These are phyloP conservation scores for Protobothrops mucrosquamatus DNA, from an alignment of 2,113 vertebrate species.

Conservation along the genomic window DNA sequence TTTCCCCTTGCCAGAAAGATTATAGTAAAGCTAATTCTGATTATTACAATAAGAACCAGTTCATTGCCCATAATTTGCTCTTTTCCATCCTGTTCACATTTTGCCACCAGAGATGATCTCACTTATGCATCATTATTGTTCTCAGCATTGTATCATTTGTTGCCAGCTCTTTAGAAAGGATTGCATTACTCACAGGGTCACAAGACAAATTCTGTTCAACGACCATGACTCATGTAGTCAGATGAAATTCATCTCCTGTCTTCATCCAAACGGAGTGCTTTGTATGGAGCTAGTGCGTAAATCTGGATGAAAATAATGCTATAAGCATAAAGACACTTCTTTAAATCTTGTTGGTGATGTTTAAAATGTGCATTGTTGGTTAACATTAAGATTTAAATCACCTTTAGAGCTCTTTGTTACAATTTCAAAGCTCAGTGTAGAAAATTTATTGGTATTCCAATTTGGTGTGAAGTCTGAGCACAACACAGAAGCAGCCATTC, in stretches of 20 bases:
- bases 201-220: not conserved
- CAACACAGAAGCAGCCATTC: not conserved
- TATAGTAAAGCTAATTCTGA: not conserved
- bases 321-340: not conserved
- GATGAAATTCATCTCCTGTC: not conserved
- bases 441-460: not conserved
- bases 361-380: not conserved
- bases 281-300: not conserved
- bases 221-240: not conserved
- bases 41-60: not conserved
- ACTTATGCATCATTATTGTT: conserved; percentile 24
- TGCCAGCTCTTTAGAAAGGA: conserved; percentile 4
- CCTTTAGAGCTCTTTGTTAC: not conserved
- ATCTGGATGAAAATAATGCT: not conserved
- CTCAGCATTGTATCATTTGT: conserved; percentile 12
- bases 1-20: not conserved
- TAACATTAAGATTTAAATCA: not conserved
- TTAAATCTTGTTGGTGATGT: not conserved
- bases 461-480: not conserved
- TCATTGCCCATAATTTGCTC: conserved; percentile 16
- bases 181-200: conserved; percentile 18
- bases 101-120: conserved; percentile 6
- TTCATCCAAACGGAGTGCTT: not conserved
- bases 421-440: not conserved
- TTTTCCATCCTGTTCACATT: conserved; percentile 1